phyloP scores from a whole-genome alignment of 2,113 vertebrate species.

The Pristiophorus japonicus region DNA sequence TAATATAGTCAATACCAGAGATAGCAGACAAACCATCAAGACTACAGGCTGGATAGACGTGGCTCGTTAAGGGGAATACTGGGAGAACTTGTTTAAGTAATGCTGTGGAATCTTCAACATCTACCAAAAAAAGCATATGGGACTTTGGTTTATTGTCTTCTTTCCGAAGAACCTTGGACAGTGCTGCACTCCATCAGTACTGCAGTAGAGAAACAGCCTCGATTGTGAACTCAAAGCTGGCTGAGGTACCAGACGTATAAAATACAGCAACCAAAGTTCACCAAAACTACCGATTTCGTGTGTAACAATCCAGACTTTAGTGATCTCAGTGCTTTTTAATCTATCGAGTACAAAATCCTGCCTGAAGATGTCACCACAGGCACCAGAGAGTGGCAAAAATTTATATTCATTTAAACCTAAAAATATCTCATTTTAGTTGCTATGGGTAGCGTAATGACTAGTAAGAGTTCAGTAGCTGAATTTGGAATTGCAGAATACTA shows the following conservation, averaged over 20 bases:
- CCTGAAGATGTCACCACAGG: conserved; percentile 25
- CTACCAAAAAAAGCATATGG: neutral
- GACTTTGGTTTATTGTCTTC: neutral
- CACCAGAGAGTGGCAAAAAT: neutral
- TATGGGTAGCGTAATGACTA: conserved; percentile 5
- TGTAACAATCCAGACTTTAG: neutral
- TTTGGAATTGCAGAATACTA: neutral
- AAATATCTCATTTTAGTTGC: conserved; percentile 12
- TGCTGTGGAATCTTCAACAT: neutral
- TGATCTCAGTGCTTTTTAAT: neutral
- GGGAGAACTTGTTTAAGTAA: neutral
- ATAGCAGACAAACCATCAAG: neutral
- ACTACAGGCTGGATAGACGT: neutral
- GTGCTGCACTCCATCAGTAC: neutral
- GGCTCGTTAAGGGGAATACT: neutral
- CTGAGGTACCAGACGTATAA: neutral
- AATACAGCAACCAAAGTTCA: neutral
- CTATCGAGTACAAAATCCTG: neutral
- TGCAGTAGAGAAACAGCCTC: neutral
- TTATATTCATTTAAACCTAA: neutral
- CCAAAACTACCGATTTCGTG: neutral
- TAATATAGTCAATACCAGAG: neutral
- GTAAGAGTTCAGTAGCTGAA: neutral
- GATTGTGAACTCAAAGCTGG: neutral
- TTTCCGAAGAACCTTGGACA: neutral